Evolutionary conservation across 2,113 vertebrate species (phyloP), one percentile per base, ranked within the genome.

Genomic region (Cynoglossus semilaevis): DNA sequence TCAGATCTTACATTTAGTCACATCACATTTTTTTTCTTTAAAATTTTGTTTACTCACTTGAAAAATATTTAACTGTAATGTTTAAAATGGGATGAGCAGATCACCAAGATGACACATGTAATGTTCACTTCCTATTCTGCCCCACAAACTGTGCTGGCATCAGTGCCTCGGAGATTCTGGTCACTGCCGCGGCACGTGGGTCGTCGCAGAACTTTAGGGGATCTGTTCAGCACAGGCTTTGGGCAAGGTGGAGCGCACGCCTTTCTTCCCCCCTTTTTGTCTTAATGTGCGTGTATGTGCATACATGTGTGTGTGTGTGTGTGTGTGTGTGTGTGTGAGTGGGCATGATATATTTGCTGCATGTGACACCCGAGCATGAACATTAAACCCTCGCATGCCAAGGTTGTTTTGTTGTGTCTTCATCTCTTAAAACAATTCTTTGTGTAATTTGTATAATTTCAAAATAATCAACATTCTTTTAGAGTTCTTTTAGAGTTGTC

Each of bases 141-240:
- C 79, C 66, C 83, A 82, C 72, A 84, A 83, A 79, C 90, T 88
- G 81, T 83, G 92, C 91, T 89, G 83, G 82, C 92, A 85, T 88
- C 91, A 98, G 96, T 92, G 82, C 91, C 94, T 9, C 93, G 95
- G 92, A 96, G 93, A 63, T 98, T 95, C 88, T 96, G 96, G 95
- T 98, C 97, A 81, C 87, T 98, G 85, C 95, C 97, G 84, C 93
- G 92, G 87, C 93, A 96, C 58, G 44, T 91, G 77, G 94, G 94
- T 84, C 94, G 93, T 67, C 94, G 94, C 83, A 94, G 94, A 88
- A 98, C 95, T 41, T 94, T 99, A 88, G 95, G 96, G 91, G 95
- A 99, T 91, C 93, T 98, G 83, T 94, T 95, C 92, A 89, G 90
- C 92, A 84, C 91, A 92, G 92, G 92, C 92, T 95, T 93, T 93